These are phyloP conservation scores for Rostratula benghalensis DNA, from an alignment of 2,113 vertebrate species.

Conservation along the genomic window DNA sequence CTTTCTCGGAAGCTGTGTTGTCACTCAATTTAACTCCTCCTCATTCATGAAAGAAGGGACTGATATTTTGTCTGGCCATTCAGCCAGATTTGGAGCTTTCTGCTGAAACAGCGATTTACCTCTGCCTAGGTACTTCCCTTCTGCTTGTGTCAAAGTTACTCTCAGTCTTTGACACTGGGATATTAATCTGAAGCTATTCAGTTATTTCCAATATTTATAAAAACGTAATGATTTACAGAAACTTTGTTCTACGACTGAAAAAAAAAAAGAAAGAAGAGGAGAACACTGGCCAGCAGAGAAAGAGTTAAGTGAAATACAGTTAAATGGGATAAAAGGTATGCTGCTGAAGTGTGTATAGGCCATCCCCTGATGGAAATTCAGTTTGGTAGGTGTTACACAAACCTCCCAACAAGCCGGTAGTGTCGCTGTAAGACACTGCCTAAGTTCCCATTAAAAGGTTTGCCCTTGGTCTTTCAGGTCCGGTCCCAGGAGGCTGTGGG, in stretches of 20 bases:
- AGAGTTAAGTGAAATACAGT: background rate
- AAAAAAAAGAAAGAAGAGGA: background rate
- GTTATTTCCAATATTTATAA: background rate
- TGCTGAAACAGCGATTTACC: background rate
- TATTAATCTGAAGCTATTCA: background rate
- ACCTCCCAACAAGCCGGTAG: background rate
- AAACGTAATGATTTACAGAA: background rate
- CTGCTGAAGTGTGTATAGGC: background rate
- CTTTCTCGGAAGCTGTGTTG: background rate
- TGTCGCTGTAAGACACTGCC: background rate
- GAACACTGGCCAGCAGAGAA: background rate
- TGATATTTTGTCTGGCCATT: background rate
- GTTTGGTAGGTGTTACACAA: constrained; percentile 3
- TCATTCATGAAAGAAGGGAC: background rate
- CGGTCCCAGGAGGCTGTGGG: background rate
- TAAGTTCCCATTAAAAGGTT: constrained; percentile 30
- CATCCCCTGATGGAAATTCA: background rate
- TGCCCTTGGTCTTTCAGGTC: background rate
- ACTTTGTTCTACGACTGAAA: background rate
- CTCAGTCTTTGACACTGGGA: background rate
- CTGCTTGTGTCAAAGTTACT: background rate
- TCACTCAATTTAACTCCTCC: background rate
- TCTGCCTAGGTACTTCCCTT: background rate
- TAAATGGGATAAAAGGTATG: background rate
- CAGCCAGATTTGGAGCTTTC: background rate